Base-by-base conservation (phyloP, 2,113 vertebrate species). In the Mugil cephalus region DNA sequence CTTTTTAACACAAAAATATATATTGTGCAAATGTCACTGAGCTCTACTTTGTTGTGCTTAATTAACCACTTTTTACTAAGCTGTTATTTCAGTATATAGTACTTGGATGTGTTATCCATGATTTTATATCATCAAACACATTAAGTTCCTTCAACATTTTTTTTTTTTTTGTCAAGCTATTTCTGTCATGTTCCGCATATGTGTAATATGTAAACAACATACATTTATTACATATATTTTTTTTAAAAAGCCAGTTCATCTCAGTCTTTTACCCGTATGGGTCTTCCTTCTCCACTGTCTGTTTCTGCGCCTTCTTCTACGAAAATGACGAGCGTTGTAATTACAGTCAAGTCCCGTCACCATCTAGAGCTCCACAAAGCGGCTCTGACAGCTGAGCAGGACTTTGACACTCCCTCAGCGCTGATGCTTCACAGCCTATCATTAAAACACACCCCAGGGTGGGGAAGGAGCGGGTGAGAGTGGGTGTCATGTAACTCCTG, bases 361-460 rank as follows among this genome's bases (percentile, higher is more conserved):
- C 24, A 40, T 79, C 66, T 43, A 13, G 45, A 54, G 13, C 51
- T 61, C 74, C 54, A 19, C 59, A 68, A 70, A 63, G 51, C 40
- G 63, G 59, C 68, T 48, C 45, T 66, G 69, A 69, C 77, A 74
- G 73, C 60, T 1, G 72, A 82, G 69, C 69, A 21, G 60, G 35
- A 74, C 64, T 35, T 63, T 80, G 76, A 74, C 61, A 30, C 77
- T 77, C 64, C 50, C 59, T 74, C 19, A 6, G 63, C n/a, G 42
- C 54, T 69, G 48, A 77, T 59, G 51, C 17, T 71, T 82, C 67
- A 75, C 50, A 68, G 52, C 30, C 52, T 75, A 68, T 79, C 60
- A 74, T 79, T 74, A 43, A 79, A 85, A 68, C n/a, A 67, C 36
- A 69, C 65, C 46, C 18, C 1, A 6, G 46, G 59, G 2, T 8